phyloP scores from a whole-genome alignment of 2,888 invertebrate species.

The Portevinia maculata region DNA sequence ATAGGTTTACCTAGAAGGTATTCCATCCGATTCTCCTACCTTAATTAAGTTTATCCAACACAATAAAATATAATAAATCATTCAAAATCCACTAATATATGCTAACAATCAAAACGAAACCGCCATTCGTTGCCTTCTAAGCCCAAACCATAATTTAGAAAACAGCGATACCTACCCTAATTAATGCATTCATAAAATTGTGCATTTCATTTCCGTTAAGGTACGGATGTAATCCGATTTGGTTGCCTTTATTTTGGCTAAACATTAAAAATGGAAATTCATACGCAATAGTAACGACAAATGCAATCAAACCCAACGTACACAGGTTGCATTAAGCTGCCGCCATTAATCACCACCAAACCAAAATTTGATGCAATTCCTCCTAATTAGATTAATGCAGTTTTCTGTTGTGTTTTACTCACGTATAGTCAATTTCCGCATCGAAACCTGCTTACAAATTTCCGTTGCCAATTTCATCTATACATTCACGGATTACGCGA shows the following conservation, averaged over 20 bases:
- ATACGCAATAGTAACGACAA: background rate
- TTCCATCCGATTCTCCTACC: too few relatives aligned
- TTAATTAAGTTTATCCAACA: too few relatives aligned
- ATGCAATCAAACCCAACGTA: background rate
- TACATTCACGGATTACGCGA: too few relatives aligned
- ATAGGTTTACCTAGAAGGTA: too few relatives aligned
- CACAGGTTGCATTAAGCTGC: background rate
- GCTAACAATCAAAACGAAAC: too few relatives aligned
- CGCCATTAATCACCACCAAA: constrained; percentile 4
- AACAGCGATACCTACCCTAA: background rate
- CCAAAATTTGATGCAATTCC: constrained; percentile 1
- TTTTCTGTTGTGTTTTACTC: background rate
- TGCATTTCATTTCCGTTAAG: background rate
- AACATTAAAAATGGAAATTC: background rate
- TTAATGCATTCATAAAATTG: background rate
- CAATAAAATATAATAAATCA: too few relatives aligned
- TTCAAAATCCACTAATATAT: too few relatives aligned
- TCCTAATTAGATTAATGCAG: background rate
- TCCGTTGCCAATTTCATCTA: background rate
- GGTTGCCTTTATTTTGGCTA: too few relatives aligned
- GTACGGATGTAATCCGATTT: too few relatives aligned
- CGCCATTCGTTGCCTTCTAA: background rate
- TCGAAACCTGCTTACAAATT: constrained; percentile 9
- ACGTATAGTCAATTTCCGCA: background rate
- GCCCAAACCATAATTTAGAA: background rate